phyloP scores from a whole-genome alignment of 2,113 vertebrate species.

The Triplophysa dalaica region DNA sequence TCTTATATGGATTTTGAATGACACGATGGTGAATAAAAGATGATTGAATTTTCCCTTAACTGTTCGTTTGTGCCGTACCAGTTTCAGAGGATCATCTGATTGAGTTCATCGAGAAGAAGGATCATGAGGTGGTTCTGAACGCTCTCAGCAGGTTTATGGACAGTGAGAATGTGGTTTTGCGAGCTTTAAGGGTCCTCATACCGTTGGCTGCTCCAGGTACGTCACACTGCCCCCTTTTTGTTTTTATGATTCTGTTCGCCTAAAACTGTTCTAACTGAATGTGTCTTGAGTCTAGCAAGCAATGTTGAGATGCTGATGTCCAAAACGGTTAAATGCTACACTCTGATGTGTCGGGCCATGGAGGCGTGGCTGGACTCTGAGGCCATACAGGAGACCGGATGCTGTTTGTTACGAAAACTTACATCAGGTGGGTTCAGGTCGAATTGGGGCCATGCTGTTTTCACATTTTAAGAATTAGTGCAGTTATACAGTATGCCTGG shows the following conservation, averaged over 20 bases:
- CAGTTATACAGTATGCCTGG: too few relatives aligned
- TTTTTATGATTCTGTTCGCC: neutral
- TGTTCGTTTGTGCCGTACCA: slow-evolving; percentile 47
- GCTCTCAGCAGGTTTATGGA: slow-evolving; percentile 78
- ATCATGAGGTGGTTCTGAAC: slow-evolving; percentile 81
- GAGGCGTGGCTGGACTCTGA: slow-evolving; percentile 78
- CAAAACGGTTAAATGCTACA: slow-evolving; percentile 89
- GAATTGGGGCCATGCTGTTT: neutral
- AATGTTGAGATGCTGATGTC: slow-evolving; percentile 97
- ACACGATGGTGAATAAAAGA: too few relatives aligned
- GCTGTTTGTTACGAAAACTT: slow-evolving; percentile 85
- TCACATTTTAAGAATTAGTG: too few relatives aligned
- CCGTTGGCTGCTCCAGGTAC: slow-evolving; percentile 85
- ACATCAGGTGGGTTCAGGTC: slow-evolving; percentile 81
- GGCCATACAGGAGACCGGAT: slow-evolving; percentile 86
- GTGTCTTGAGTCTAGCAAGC: slow-evolving; percentile 74
- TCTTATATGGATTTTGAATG: too few relatives aligned
- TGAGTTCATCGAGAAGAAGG: slow-evolving; percentile 92
- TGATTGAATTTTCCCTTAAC: too few relatives aligned
- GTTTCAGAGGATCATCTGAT: slow-evolving; percentile 86
- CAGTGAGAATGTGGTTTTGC: slow-evolving; percentile 79
- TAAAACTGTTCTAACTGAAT: neutral
- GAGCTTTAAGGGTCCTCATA: slow-evolving; percentile 81
- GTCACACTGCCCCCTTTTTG: slow-evolving; percentile 32
- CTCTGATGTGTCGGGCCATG: slow-evolving; percentile 79